Base-by-base conservation (phyloP, 2,797 vertebrate species). In the Pelodytes ibericus region DNA sequence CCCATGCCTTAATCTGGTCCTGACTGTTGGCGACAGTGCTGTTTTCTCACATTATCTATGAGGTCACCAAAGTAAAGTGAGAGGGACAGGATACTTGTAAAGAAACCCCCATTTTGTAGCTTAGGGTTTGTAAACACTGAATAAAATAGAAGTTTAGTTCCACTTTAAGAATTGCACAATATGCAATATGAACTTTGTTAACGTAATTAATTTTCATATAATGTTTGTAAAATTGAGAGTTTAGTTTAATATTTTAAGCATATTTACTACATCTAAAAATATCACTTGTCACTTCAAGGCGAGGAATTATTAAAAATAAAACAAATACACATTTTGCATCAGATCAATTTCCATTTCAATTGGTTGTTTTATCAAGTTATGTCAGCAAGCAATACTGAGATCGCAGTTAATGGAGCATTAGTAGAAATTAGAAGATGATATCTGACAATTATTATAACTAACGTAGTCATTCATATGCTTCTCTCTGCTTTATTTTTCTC, bases 341-440 rank as follows among this genome's bases (percentile, higher is more conserved):
- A 29, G 11, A 57, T 27, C 56, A 33, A 72, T 72, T 58, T 59
- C 31, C 22, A 59, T 73, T 64, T 41, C 49, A 73, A 39, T 56
- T 41, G 58, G 24, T 51, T 22, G 24, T 53, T 76, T 62, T 53
- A 62, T 76, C 41, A 69, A 62, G 31, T 44, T 15, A 56, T 51
- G 41, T 76, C 66, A 69, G 39, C 26, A 22, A 31, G 31, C 13
- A 56, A 44, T 39, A 59, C 22, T 13, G 59, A 36, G 16, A 15
- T 26, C 13, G 51, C 49, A 10, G 68, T 75, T 49, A 68, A 27
- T 49, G 24, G 29, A 51, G 25, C n/a, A 75, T 69, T 61, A 33
- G 61, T 27, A 49, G 22, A 18, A 69, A 61, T 59, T 22, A 41
- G 25, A 65, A 74, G 16, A 30, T 20, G 7, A 25, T 26, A 47